These are phyloP conservation scores for Trissolcus japonicus DNA, from an alignment of 2,888 invertebrate species.

Conservation along the genomic window DNA sequence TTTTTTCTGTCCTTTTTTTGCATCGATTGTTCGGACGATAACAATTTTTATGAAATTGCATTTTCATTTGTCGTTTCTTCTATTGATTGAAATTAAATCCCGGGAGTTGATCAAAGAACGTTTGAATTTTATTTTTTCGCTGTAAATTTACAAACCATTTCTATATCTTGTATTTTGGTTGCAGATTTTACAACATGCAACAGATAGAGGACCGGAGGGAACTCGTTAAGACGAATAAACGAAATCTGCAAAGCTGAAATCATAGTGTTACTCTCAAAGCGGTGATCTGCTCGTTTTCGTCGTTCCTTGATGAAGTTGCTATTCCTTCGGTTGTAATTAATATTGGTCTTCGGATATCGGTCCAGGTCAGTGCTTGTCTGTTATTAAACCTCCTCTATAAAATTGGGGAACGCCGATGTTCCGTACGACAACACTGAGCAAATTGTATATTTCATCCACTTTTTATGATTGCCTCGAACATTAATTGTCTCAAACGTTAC, in stretches of 20 bases:
- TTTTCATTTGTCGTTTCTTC: not conserved
- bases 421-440: conserved; percentile 15
- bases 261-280: conserved; percentile 34
- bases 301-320: conserved; percentile 52
- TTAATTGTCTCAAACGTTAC: conserved; percentile 48
- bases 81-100: not conserved
- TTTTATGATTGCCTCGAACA: conserved; percentile 37
- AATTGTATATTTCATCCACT: conserved; percentile 47
- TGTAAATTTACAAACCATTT: not conserved
- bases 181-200: not conserved
- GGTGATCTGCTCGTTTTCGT: conserved; percentile 34
- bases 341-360: conserved; percentile 52
- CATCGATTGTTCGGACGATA: not conserved
- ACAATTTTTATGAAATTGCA: not conserved
- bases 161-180: not conserved
- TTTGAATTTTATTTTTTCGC: no score
- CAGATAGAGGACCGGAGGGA: not conserved
- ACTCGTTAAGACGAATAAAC: conserved; percentile 42
- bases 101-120: not conserved
- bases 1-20: not conserved
- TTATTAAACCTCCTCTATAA: conserved; percentile 52
- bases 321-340: conserved; percentile 55
- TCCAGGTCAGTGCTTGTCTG: conserved; percentile 48
- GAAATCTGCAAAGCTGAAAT: conserved; percentile 30
- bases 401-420: conserved; percentile 43